A percentile compares a stretch with the other conserved stretches of the same genome.
Conservation (phyloP, 2,797 vertebrate genomes). For the Smutsia temminckii region DNA sequence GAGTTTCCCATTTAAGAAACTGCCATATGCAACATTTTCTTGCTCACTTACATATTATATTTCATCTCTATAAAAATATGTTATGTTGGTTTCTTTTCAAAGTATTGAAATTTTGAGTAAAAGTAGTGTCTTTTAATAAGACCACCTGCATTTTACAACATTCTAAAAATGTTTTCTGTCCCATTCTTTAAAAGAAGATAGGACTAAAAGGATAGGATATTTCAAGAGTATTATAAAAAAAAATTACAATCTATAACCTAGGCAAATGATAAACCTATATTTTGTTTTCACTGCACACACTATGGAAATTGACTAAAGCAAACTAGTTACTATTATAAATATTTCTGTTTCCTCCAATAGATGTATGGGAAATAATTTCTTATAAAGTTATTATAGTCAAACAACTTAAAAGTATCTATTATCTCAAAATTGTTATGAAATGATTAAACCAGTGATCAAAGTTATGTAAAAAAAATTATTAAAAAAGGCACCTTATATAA, state of each 20-base stretch:
- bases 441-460: background rate
- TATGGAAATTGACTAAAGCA: background rate
- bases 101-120: background rate
- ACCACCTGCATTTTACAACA: background rate
- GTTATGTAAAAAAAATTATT: background rate
- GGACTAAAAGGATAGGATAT: background rate
- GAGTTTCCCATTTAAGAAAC: background rate
- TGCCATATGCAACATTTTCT: background rate
- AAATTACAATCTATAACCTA: background rate
- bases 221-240: constrained; percentile 11
- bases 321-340: background rate
- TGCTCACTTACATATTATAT: background rate
- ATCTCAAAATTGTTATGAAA: constrained; percentile 18
- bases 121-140: background rate
- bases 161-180: background rate
- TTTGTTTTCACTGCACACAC: background rate
- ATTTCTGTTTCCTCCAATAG: background rate
- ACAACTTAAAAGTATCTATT: background rate
- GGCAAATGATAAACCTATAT: background rate
- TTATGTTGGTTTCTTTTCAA: background rate
- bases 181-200: background rate
- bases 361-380: background rate
- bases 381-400: background rate
- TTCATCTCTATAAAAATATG: constrained; percentile 4
- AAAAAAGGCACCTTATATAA: background rate